These are phyloP conservation scores for Oconnorella tubifera DNA, from an alignment of 2,888 invertebrate species.

Conservation along the genomic window DNA sequence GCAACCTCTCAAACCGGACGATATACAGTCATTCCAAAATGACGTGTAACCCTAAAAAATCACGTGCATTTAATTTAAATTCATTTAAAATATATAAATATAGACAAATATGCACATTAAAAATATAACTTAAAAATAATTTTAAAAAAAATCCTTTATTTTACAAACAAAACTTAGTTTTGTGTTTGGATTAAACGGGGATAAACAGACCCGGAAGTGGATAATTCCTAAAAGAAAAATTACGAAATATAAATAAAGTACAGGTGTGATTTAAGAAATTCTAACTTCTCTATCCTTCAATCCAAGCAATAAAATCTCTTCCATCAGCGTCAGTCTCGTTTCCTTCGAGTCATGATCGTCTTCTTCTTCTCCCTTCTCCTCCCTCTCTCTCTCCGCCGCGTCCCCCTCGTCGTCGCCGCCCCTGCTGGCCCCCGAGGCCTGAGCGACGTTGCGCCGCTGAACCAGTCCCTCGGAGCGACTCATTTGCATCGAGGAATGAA, in stretches of 20 bases:
- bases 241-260: too few species aligned
- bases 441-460: constrained; percentile 71
- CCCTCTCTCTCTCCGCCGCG: too few species aligned
- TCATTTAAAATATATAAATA: neutral
- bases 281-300: constrained; percentile 97
- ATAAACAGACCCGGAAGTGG: too few species aligned
- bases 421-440: constrained; percentile 3
- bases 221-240: too few species aligned
- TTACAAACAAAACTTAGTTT: too few species aligned
- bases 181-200: too few species aligned
- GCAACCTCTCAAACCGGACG: constrained; percentile 95
- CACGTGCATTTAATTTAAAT: neutral
- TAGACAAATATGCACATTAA: too few species aligned
- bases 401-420: constrained; percentile 9
- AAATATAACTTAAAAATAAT: too few species aligned
- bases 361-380: constrained; percentile 37
- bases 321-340: constrained; percentile 96
- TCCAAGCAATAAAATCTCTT: constrained; percentile 94
- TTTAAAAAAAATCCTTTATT: too few species aligned
- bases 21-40: constrained; percentile 99
- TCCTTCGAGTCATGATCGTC: constrained; percentile 71
- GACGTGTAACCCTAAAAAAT: constrained; percentile 62
- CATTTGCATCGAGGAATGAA: constrained; percentile 15
- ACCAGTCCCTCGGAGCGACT: constrained; percentile 78
- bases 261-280: too few species aligned